Conservation (phyloP, 2,888 invertebrate species). For the Synanthedon vespiformis region DNA sequence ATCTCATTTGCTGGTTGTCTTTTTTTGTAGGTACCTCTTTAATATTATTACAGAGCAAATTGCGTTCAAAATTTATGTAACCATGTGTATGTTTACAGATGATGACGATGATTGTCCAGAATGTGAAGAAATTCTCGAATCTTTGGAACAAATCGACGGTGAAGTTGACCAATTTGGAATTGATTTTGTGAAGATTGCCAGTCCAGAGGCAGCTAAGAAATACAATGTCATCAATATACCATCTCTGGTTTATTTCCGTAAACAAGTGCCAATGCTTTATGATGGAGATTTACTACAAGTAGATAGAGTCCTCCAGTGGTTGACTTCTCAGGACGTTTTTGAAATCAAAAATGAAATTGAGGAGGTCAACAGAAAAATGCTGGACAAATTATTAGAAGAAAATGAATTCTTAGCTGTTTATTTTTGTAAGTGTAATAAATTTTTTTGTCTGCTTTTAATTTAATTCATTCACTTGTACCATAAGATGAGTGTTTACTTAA, state of each 20-base stretch:
- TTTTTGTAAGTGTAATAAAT: constrained; percentile 81
- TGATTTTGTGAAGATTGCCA: constrained; percentile 92
- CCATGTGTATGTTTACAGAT: constrained; percentile 24
- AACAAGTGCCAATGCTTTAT: constrained; percentile 84
- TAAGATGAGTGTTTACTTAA: background rate
- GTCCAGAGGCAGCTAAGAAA: constrained; percentile 82
- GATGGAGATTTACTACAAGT: constrained; percentile 91
- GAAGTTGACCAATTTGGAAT: constrained; percentile 95
- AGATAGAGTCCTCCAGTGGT: constrained; percentile 86
- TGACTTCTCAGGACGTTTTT: constrained; percentile 94
- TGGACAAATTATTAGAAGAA: constrained; percentile 93
- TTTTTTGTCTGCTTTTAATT: background rate
- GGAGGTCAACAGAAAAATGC: constrained; percentile 96
- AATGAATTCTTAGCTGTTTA: constrained; percentile 95
- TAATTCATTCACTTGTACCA: background rate
- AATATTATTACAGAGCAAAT: background rate
- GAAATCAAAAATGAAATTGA: constrained; percentile 97
- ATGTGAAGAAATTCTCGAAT: constrained; percentile 90
- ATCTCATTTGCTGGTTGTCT: constrained; percentile 89
- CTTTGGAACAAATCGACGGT: constrained; percentile 93
- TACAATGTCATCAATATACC: constrained; percentile 88
- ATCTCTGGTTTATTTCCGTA: constrained; percentile 87
- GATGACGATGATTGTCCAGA: constrained; percentile 93
- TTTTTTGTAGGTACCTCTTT: constrained; percentile 79
- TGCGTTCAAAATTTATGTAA: background rate